Conservation (phyloP, 2,113 vertebrate genomes). For the Ornithorhynchus anatinus region DNA sequence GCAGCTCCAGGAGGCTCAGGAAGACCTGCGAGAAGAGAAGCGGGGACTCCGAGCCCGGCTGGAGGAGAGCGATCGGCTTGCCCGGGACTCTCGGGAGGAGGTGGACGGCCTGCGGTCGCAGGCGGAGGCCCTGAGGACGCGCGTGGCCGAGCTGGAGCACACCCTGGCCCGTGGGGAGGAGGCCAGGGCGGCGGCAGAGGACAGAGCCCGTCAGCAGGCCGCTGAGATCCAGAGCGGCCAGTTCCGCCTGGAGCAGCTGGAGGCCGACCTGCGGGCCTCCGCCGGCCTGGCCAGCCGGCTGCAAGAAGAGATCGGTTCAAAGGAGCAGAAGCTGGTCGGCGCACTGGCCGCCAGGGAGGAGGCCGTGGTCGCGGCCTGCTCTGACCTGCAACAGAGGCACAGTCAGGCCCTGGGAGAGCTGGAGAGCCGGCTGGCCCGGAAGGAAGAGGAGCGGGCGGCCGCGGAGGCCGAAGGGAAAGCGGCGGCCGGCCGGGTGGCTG, state of each 20-base stretch:
- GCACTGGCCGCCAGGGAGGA: slow-evolving; percentile 88
- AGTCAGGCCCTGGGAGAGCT: slow-evolving; percentile 81
- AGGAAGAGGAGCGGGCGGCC: slow-evolving; percentile 58
- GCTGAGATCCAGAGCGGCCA: slow-evolving; percentile 76
- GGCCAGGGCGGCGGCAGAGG: slow-evolving; percentile 66
- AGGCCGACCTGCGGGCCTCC: slow-evolving; percentile 85
- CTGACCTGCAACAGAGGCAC: slow-evolving; percentile 73
- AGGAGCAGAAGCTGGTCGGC: slow-evolving; percentile 85
- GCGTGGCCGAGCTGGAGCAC: slow-evolving; percentile 73
- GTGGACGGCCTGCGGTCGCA: slow-evolving; percentile 73
- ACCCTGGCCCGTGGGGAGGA: slow-evolving; percentile 73
- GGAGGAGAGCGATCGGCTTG: slow-evolving; percentile 63
- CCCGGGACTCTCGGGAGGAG: slow-evolving; percentile 57
- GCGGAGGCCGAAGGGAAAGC: slow-evolving; percentile 79
- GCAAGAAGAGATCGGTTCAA: slow-evolving; percentile 79
- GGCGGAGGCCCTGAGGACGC: slow-evolving; percentile 67
- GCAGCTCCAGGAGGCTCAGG: slow-evolving; percentile 62
- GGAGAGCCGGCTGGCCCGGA: slow-evolving; percentile 70
- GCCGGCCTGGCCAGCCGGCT: slow-evolving; percentile 79
- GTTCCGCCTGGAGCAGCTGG: slow-evolving; percentile 83
- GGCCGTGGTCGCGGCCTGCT: slow-evolving; percentile 76
- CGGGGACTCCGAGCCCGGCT: slow-evolving; percentile 64
- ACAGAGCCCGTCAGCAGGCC: slow-evolving; percentile 75
- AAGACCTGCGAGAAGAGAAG: slow-evolving; percentile 73
- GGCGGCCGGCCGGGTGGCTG: slow-evolving; percentile 65